Conservation (phyloP, 2,113 vertebrate genomes). For the Prietella phreatophila region DNA sequence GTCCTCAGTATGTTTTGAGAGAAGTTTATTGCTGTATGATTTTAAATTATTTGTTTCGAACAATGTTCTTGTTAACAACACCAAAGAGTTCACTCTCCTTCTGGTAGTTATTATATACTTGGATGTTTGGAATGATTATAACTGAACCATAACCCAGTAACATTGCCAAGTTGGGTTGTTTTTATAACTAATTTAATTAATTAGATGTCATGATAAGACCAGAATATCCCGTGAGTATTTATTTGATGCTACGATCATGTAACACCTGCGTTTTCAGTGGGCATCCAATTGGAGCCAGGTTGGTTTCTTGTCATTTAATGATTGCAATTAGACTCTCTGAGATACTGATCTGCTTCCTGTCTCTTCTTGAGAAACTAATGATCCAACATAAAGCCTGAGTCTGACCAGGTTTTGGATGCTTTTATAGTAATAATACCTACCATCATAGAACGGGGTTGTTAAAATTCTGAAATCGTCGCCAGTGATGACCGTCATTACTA, state of each 20-base stretch:
- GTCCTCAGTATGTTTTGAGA: background rate
- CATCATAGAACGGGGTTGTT: background rate
- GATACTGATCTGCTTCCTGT: conserved; percentile 14
- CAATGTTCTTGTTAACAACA: background rate
- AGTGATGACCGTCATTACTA: background rate
- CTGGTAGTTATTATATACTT: background rate
- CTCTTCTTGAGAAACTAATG: conserved; percentile 15
- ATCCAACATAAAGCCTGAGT: background rate
- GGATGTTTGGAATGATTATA: background rate
- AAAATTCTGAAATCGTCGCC: background rate
- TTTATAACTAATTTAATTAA: background rate
- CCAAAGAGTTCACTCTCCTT: background rate
- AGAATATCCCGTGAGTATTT: background rate
- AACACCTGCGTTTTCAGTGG: background rate
- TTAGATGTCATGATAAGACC: background rate
- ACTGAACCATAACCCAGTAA: background rate
- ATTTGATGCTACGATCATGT: background rate
- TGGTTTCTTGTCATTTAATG: background rate
- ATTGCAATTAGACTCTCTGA: conserved; percentile 2
- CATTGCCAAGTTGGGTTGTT: background rate
- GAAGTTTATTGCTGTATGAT: background rate
- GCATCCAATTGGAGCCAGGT: background rate
- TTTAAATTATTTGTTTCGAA: background rate
- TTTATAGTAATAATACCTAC: background rate
- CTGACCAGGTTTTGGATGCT: background rate